Base-by-base conservation (phyloP, 2,888 invertebrate genomes). In the Petrophora chlorosata region DNA sequence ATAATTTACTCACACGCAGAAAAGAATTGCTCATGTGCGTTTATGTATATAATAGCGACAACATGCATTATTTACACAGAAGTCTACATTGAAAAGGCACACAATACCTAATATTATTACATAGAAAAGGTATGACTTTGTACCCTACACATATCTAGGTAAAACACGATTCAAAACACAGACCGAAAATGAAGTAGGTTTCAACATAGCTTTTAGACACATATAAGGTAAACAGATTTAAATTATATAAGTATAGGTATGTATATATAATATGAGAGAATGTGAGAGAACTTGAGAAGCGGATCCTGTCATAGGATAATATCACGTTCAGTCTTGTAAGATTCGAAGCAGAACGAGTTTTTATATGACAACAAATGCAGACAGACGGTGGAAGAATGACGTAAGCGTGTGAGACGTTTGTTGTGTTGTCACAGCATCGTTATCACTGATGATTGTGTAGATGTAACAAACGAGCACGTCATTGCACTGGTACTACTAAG, bases 401-500 rank as follows among this genome's bases (percentile, higher is more conserved):
- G 48, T 35, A 13, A 5, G n/a, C 34, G 5, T 14, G 17, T n/a
- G 17, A 29, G 19, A 22, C 16, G 19, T 33, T 26, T 7, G 25
- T 14, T 26, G 42, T 29, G 46, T 29, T 38, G 36, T 43, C 46
- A 42, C 54, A 49, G 49, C 46, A 43, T 47, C 36, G 19, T 41
- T 49, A 67, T 59, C 70, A 69, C 73, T 67, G 57, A 47, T 44
- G 56, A 42, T 56, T 57, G 43, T 65, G 61, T 44, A 53, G 58
- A 42, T 46, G 65, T 73, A 72, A 76, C 70, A 75, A 83, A 79
- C 80, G 70, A 82, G 80, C 85, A 88, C 87, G 83, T 84, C 82
- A 86, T 83, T 74, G 72, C 85, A 86, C 82, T 82, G 77, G 72
- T 75, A 78, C 72, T 75, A 65, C 69, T 76, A 77, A 80, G 82